Base-by-base conservation (phyloP, 2,113 vertebrate species). In the Poeciliopsis prolifica region DNA sequence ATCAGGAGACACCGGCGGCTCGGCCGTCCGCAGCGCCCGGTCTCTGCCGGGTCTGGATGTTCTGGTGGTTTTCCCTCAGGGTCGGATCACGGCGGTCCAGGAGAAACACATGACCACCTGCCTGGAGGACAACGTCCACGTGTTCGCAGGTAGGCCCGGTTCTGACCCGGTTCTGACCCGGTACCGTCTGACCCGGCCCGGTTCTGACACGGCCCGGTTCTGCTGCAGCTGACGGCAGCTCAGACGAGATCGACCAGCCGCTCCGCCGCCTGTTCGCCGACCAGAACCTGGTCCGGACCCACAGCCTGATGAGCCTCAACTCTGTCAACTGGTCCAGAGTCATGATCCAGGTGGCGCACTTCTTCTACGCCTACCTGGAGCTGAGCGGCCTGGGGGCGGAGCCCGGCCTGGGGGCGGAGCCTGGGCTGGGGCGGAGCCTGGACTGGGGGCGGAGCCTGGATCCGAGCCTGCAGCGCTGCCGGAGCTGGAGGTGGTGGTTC, bases 91-190 rank as follows among this genome's bases (percentile, higher is more conserved):
- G 0, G 84, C 91, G 30, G 95, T 95, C 40, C 97, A 99, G 80
- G 97, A 99, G 79, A 95, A 93, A 37, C 97, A 99, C 85, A 99
- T 99, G 97, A 98, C 93, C 24, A 96, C 96, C 0, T 94, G 95
- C 71, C 83, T 96, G 66, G 92, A 94, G n/a, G 95, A 98, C n/a
- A 98, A 98, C 0, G 77, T 99, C 44, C 97, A 96, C 0, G 95
- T 99, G 77, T 99, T 97, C 91, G 92, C 91, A 90, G 97, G 97
- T 97, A 22, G 44, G 1, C 2, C 61, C 3, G 17, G 10, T 3
- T 51, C 30, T 22, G 17, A 24, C 15, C n/a, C n/a, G 15, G 17
- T 35, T 35, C 8, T 35, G 33, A 9, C 33, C 33, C 10, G 35
- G 35, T 35, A 10, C 35, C 35, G 9, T 35, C 35, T 10, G 13